phyloP scores from a whole-genome alignment of 1,140 invertebrate genomes.

The Mizuhopecten yessoensis region DNA sequence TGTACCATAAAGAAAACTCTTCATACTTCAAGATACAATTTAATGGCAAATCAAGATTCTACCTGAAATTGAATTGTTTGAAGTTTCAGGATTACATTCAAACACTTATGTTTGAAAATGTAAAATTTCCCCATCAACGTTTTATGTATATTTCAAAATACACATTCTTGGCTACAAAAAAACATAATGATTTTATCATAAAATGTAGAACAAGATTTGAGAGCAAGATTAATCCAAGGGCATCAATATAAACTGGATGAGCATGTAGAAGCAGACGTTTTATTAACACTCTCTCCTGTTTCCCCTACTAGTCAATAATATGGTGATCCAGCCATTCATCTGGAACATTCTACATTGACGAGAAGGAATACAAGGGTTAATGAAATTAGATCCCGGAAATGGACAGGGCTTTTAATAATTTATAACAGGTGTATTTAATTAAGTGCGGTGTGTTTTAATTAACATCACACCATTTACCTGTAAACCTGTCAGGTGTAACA shows the following conservation, averaged over 20 bases:
- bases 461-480: background rate
- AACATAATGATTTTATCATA: background rate
- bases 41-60: background rate
- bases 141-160: background rate
- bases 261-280: background rate
- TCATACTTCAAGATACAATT: background rate
- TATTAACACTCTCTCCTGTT: background rate
- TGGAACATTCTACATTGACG: background rate
- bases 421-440: conserved; percentile 14
- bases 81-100: background rate
- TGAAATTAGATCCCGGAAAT: conserved; percentile 9
- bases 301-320: background rate
- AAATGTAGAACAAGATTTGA: background rate
- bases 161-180: background rate
- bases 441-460: conserved; percentile 15
- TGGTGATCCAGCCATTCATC: background rate
- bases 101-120: background rate
- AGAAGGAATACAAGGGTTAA: background rate
- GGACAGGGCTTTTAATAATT: conserved; percentile 2
- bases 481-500: conserved; percentile 17
- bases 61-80: conserved; percentile 9
- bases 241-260: background rate
- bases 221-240: background rate
- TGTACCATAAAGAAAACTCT: too few relatives aligned
- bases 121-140: background rate